Percentiles rank a stretch among this genome's conserved stretches.
Evolutionary conservation across 2,797 vertebrate species (phyloP).

Genomic region (Hylomyscus alleni): DNA sequence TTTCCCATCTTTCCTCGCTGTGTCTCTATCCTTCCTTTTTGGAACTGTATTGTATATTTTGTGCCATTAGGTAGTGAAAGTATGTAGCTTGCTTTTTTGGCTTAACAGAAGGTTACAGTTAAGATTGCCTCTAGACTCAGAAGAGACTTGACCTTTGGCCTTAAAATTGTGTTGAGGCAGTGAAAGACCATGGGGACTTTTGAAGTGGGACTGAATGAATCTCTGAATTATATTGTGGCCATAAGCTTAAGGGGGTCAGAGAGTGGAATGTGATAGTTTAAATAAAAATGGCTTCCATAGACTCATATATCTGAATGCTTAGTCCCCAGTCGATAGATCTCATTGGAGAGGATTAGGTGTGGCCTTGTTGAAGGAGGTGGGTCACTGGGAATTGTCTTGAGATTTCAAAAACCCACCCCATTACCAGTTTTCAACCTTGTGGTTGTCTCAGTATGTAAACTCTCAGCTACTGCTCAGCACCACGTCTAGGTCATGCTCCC

Average conservation of each 20-base stretch:
- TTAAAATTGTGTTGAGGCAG: background rate
- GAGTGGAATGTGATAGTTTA: background rate
- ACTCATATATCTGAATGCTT: background rate
- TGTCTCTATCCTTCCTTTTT: background rate
- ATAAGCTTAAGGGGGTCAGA: background rate
- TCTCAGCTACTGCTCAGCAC: background rate
- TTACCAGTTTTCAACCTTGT: background rate
- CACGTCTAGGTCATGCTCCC: too few relatives aligned
- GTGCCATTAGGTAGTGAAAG: background rate
- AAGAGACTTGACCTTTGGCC: background rate
- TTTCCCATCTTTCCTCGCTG: background rate
- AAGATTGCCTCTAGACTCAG: background rate
- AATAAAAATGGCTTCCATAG: background rate
- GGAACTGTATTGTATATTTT: background rate
- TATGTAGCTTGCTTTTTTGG: background rate
- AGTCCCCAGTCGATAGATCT: background rate
- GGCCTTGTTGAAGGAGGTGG: background rate
- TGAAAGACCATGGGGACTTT: background rate
- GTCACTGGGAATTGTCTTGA: background rate
- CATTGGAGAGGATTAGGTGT: background rate
- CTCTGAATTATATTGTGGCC: background rate
- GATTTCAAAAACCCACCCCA: background rate
- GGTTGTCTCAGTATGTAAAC: background rate
- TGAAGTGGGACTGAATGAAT: background rate
- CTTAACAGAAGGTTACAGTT: too few relatives aligned